Evolutionary conservation across 2,888 invertebrate species (phyloP).

Genomic region (Chymomyza fuscimana): DNA sequence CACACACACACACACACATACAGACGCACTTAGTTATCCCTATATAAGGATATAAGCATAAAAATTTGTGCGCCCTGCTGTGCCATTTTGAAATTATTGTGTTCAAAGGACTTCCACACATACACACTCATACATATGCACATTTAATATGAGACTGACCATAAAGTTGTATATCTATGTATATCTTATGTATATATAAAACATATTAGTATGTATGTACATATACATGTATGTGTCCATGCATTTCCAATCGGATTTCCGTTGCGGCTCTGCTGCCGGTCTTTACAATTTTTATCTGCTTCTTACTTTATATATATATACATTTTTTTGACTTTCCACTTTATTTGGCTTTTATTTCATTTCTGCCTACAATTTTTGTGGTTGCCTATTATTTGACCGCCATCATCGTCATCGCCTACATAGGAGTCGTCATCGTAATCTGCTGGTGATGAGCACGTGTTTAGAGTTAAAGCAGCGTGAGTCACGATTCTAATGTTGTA

Average conservation of each 20-base stretch:
- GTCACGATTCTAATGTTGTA: not conserved
- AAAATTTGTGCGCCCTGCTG: constrained; percentile 27
- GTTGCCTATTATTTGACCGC: constrained; percentile 12
- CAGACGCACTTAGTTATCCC: constrained; percentile 16
- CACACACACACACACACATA: constrained; percentile 36
- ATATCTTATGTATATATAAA: constrained; percentile 5
- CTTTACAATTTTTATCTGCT: constrained; percentile 26
- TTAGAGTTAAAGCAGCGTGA: not conserved
- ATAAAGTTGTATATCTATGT: constrained; percentile 1
- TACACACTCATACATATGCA: not conserved
- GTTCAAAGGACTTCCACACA: constrained; percentile 1
- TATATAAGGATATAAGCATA: not conserved
- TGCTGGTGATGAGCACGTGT: not conserved
- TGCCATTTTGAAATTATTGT: constrained; percentile 31
- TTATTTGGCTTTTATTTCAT: constrained; percentile 33
- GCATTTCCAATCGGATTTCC: constrained; percentile 60
- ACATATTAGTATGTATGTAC: not conserved
- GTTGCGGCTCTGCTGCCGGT: constrained; percentile 22
- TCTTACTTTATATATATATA: not conserved
- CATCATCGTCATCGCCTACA: not conserved
- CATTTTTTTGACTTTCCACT: constrained; percentile 39
- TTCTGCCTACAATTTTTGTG: constrained; percentile 25
- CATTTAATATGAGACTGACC: not conserved
- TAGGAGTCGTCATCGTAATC: not conserved
- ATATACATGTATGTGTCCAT: constrained; percentile 10